phyloP scores from a whole-genome alignment of 1,140 invertebrate species.

The Macrobrachium rosenbergii region DNA sequence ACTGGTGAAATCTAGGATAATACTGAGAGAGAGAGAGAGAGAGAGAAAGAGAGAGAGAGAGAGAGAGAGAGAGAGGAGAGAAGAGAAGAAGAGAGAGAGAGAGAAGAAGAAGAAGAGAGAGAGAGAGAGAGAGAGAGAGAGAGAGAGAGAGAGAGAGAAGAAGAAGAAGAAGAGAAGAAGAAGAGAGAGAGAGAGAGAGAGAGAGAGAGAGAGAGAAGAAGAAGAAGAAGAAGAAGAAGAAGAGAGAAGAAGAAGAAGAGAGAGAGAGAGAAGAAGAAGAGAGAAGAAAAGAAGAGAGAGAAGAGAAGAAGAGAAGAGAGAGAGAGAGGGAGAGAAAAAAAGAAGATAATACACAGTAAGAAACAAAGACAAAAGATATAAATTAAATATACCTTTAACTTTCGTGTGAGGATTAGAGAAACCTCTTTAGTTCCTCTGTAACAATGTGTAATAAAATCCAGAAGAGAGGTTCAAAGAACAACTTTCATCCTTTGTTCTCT shows the following conservation, averaged over 20 bases:
- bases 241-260: conserved; percentile 6
- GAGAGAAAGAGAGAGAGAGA: not conserved
- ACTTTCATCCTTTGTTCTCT: too few relatives aligned
- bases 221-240: not conserved
- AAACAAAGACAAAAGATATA: not conserved
- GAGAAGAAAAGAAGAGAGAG: conserved; percentile 6
- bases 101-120: not conserved
- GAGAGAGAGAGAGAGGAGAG: not conserved
- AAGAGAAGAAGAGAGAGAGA: not conserved
- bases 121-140: not conserved
- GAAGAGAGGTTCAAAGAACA: too few relatives aligned
- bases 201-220: not conserved
- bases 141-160: not conserved
- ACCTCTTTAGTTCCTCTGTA: too few relatives aligned
- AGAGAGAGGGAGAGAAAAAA: not conserved
- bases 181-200: conserved; percentile 22
- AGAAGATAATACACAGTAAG: not conserved
- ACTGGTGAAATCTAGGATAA: too few relatives aligned
- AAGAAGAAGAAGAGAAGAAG: not conserved
- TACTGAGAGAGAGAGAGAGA: not conserved
- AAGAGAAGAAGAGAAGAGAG: conserved; percentile 9
- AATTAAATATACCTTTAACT: too few relatives aligned
- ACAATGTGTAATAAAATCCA: too few relatives aligned
- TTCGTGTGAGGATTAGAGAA: too few relatives aligned
- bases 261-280: conserved; percentile 15